A percentile compares a stretch with the other conserved stretches of the same genome.
Evolutionary conservation across 1,140 invertebrate species (phyloP).

Genomic region (Berghia stephanieae): DNA sequence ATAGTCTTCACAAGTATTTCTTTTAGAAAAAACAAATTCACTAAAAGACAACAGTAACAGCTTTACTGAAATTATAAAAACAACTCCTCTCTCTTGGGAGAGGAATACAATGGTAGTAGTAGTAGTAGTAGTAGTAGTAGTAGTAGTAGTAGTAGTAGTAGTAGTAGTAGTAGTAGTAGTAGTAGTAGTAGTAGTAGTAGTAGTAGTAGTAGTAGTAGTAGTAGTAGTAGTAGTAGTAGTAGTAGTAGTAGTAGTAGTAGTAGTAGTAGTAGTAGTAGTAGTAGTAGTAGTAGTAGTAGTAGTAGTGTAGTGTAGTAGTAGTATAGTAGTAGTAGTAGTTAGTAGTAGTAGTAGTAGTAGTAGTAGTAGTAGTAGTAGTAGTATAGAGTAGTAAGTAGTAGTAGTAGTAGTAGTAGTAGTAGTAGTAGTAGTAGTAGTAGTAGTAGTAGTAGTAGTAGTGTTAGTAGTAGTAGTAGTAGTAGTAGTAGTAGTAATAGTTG

Average conservation of each 20-base stretch:
- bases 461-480: too few species aligned
- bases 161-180: background rate
- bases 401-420: background rate
- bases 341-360: background rate
- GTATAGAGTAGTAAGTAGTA: background rate
- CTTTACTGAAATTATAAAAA: background rate
- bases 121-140: constrained; percentile 3
- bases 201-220: constrained; percentile 8
- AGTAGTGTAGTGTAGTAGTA: too few species aligned
- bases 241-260: constrained; percentile 7
- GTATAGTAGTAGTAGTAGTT: too few species aligned
- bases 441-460: too few species aligned
- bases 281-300: background rate
- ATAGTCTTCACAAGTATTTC: background rate
- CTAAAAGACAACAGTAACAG: too few species aligned
- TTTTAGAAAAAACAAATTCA: background rate
- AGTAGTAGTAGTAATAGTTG: too few species aligned
- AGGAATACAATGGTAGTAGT: background rate
- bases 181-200: constrained; percentile 3
- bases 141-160: constrained; percentile 8
- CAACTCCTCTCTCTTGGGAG: background rate
- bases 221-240: background rate
- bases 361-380: background rate
- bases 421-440: background rate
- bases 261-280: background rate